Evolutionary conservation across 2,888 invertebrate genomes (phyloP).

Genomic region (Cyaniris semiargus): DNA sequence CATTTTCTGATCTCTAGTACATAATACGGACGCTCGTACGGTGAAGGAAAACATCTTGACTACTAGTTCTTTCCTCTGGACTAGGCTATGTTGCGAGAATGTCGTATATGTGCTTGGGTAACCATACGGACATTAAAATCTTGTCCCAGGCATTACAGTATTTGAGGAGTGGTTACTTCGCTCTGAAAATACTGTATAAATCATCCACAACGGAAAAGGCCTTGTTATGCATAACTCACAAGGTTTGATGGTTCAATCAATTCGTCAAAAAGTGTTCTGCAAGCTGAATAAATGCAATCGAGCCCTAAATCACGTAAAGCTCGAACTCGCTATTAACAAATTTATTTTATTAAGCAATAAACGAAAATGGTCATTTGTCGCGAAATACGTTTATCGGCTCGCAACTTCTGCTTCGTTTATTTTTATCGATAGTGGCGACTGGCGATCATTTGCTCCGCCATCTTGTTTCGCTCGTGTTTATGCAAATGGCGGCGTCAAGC

Average conservation of each 20-base stretch:
- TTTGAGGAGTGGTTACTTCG: no score
- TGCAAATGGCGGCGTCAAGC: conserved; percentile 43
- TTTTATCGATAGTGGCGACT: conserved; percentile 43
- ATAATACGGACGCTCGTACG: no score
- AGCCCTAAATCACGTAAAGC: background rate
- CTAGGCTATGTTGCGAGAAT: no score
- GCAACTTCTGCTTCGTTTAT: conserved; percentile 44
- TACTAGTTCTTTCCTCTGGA: no score
- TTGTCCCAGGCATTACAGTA: no score
- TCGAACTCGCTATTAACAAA: conserved; percentile 34
- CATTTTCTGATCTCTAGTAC: no score
- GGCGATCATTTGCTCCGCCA: conserved; percentile 41
- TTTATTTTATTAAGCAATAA: conserved; percentile 42
- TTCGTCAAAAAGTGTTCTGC: background rate
- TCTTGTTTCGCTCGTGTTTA: conserved; percentile 42
- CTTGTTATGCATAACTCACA: no score
- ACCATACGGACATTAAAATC: no score
- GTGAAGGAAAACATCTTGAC: no score
- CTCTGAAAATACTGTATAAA: no score
- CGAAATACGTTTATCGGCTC: conserved; percentile 41
- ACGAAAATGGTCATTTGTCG: conserved; percentile 36
- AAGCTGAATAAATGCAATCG: background rate
- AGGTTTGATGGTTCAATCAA: background rate
- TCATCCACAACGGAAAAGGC: no score
- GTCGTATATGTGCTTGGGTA: no score